phyloP scores from a whole-genome alignment of 1,140 invertebrate genomes.

The Pseudomyrmex dendroicus region DNA sequence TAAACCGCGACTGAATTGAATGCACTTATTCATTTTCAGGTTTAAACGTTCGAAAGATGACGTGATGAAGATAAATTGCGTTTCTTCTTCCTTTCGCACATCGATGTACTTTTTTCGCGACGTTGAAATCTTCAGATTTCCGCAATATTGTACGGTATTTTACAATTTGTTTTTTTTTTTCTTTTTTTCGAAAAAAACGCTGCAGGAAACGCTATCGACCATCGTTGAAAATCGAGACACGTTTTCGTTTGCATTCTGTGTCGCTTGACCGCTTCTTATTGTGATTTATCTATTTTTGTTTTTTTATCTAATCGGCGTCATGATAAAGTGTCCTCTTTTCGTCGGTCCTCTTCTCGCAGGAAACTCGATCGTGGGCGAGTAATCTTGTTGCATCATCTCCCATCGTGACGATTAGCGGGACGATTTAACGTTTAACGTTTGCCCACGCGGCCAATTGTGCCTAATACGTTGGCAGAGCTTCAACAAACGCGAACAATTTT shows the following conservation, averaged over 20 bases:
- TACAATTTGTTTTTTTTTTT: not conserved
- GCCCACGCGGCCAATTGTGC: conserved; percentile 77
- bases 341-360: conserved; percentile 51
- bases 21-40: conserved; percentile 52
- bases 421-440: conserved; percentile 79
- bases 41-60: not conserved
- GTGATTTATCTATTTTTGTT: not conserved
- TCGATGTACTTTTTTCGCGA: not conserved
- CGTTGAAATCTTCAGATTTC: not conserved
- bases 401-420: conserved; percentile 73
- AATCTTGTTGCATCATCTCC: conserved; percentile 73
- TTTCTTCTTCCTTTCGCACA: not conserved
- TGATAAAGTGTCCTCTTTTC: not conserved
- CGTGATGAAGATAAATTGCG: conserved; percentile 15
- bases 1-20: conserved; percentile 44
- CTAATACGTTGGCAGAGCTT: conserved; percentile 61
- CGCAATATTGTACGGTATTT: not conserved
- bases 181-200: not conserved
- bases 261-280: not conserved
- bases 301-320: not conserved
- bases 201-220: not conserved
- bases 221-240: not conserved
- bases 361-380: conserved; percentile 74
- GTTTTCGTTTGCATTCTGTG: no score
- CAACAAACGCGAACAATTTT: conserved; percentile 73